These are phyloP conservation scores for Trichonephila inaurata DNA, from an alignment of 1,140 invertebrate species.

Conservation along the genomic window DNA sequence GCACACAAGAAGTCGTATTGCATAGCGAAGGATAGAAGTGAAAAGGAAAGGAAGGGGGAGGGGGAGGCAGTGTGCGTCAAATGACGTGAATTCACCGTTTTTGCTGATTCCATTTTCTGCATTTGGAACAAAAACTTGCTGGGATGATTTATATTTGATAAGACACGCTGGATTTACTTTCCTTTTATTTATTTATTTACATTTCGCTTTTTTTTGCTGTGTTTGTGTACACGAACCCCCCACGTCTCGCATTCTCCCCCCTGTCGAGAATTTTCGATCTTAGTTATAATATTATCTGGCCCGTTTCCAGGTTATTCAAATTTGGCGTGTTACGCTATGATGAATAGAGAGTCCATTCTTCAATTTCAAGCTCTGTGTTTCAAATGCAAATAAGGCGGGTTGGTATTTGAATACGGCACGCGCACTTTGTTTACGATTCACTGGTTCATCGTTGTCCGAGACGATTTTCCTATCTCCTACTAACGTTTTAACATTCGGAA, in stretches of 20 bases:
- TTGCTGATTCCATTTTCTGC: slow-evolving; percentile 76
- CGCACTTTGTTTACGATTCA: slow-evolving; percentile 76
- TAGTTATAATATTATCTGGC: slow-evolving; percentile 77
- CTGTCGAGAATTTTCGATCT: slow-evolving; percentile 75
- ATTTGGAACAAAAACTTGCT: slow-evolving; percentile 77
- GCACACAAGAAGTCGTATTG: slow-evolving; percentile 70
- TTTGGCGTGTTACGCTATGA: slow-evolving; percentile 73
- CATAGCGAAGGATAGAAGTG: slow-evolving; percentile 9
- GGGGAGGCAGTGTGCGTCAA: slow-evolving; percentile 56
- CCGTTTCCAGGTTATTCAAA: slow-evolving; percentile 76
- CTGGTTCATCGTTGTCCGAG: slow-evolving; percentile 63
- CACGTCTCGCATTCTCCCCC: neutral
- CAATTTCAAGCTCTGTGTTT: slow-evolving; percentile 75
- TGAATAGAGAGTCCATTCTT: slow-evolving; percentile 75
- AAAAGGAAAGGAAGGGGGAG: neutral
- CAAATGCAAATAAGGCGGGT: slow-evolving; percentile 75
- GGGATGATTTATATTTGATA: slow-evolving; percentile 77
- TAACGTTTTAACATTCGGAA: slow-evolving; percentile 68
- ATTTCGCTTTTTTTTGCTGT: slow-evolving; percentile 34
- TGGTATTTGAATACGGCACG: slow-evolving; percentile 72
- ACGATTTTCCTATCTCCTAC: slow-evolving; percentile 37
- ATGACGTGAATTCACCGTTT: slow-evolving; percentile 74
- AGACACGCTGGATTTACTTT: slow-evolving; percentile 75
- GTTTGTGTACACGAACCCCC: slow-evolving; percentile 3
- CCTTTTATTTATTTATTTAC: slow-evolving; percentile 65